A percentile compares a stretch with the other conserved stretches of the same genome.
These are phyloP conservation scores for Polyploca ridens DNA, from an alignment of 2,888 invertebrate genomes.

Conservation along the genomic window DNA sequence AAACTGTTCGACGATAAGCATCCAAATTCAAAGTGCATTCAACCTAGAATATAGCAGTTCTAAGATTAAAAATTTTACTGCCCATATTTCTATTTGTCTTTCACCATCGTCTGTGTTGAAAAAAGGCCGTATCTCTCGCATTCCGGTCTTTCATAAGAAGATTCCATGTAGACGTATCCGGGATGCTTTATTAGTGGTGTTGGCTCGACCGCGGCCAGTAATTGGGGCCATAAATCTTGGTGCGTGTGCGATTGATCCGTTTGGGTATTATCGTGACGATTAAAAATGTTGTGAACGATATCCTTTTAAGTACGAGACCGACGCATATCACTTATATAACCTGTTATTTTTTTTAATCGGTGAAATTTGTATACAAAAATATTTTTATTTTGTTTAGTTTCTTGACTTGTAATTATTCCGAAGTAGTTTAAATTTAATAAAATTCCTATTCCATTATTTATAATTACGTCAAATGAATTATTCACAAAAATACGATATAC, in stretches of 20 bases:
- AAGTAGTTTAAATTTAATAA: too few relatives aligned
- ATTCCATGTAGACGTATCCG: slow-evolving; percentile 7
- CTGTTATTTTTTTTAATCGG: background rate
- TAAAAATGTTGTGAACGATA: slow-evolving; percentile 27
- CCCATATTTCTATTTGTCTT: background rate
- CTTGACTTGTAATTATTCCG: background rate
- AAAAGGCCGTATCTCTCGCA: background rate
- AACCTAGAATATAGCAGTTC: background rate
- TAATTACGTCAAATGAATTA: too few relatives aligned
- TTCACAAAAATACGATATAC: too few relatives aligned
- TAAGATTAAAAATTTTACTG: background rate
- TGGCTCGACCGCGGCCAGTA: slow-evolving; percentile 26
- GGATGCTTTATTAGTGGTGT: slow-evolving; percentile 22
- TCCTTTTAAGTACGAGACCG: background rate
- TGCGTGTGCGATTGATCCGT: slow-evolving; percentile 41
- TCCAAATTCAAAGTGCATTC: too few relatives aligned
- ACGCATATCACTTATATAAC: background rate
- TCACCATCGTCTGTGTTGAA: background rate
- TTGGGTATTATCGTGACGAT: slow-evolving; percentile 26
- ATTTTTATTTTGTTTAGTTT: background rate
- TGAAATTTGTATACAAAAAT: background rate
- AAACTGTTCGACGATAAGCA: too few relatives aligned
- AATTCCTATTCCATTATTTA: too few relatives aligned
- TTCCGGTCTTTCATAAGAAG: slow-evolving; percentile 1
- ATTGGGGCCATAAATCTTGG: slow-evolving; percentile 49